Percentiles rank a stretch among this genome's conserved stretches.
These are phyloP conservation scores for Catharus minimus DNA, from an alignment of 2,113 vertebrate species.

Conservation along the genomic window DNA sequence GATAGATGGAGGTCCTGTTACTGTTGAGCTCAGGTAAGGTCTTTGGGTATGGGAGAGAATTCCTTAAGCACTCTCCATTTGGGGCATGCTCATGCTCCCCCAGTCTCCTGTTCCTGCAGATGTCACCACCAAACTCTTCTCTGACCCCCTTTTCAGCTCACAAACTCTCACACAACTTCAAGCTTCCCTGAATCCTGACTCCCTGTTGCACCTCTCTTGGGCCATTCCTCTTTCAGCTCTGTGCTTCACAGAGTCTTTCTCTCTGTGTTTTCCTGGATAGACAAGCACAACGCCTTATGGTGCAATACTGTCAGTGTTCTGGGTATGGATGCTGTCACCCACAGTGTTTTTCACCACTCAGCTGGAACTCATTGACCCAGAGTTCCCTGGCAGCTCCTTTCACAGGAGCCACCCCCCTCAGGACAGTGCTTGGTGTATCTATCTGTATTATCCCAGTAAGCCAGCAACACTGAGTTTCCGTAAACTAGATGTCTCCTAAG, in stretches of 20 bases:
- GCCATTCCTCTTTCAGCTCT: not conserved
- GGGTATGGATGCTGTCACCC: not conserved
- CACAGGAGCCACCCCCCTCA: not conserved
- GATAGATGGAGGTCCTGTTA: not conserved
- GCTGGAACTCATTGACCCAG: rapidly evolving
- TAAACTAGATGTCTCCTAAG: not conserved
- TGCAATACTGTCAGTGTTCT: not conserved
- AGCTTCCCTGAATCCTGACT: not conserved
- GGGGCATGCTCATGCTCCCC: rapidly evolving
- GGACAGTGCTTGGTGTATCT: not conserved
- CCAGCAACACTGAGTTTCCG: not conserved
- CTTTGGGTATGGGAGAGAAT: not conserved
- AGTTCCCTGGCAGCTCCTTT: not conserved
- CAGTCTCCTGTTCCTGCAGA: not conserved
- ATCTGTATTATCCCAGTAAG: not conserved
- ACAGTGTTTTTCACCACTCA: not conserved
- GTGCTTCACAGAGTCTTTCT: not conserved
- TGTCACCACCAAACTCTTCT: not conserved
- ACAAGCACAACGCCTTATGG: not conserved
- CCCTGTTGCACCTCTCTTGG: not conserved
- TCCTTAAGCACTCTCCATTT: not conserved
- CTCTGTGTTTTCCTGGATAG: not conserved
- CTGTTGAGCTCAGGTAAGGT: not conserved
- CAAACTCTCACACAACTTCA: not conserved
- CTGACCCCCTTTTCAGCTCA: not conserved